Evolutionary conservation across 2,113 vertebrate species (phyloP).

Genomic region (Alethe castanea): DNA sequence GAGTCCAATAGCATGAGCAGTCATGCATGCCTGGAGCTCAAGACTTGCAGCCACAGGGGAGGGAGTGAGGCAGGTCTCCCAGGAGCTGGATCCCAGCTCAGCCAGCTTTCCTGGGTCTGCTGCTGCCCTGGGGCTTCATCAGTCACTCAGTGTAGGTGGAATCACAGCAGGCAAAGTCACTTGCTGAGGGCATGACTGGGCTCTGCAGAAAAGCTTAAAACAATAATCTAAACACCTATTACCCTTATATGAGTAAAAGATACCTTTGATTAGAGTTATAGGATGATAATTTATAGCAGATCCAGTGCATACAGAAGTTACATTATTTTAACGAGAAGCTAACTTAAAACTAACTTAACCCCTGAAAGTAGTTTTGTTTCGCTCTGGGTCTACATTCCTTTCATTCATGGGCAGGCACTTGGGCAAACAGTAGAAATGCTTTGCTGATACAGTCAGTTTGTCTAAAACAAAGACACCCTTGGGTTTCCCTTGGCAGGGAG

Average conservation of each 20-base stretch:
- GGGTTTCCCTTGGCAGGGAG: not conserved
- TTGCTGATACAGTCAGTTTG: not conserved
- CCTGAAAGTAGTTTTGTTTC: not conserved
- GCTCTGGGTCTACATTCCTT: not conserved
- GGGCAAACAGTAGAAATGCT: not conserved
- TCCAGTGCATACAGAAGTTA: not conserved
- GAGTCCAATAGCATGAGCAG: not conserved
- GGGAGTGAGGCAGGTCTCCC: not conserved
- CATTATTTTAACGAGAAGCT: not conserved
- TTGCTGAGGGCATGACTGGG: not conserved
- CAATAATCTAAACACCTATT: not conserved
- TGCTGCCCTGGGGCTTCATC: fast-evolving
- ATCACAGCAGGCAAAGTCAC: not conserved
- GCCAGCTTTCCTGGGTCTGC: not conserved
- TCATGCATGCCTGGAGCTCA: fast-evolving
- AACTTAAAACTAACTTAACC: not conserved
- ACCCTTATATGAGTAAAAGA: not conserved
- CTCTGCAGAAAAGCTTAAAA: not conserved
- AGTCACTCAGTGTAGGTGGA: not conserved
- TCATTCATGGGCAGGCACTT: not conserved
- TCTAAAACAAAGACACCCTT: not conserved
- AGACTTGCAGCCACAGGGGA: fast-evolving
- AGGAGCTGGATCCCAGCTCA: not conserved
- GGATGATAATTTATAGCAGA: not conserved
- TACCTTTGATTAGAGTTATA: not conserved